Conservation (phyloP, 2,113 vertebrate species). For the Chlamydotis undulata region DNA sequence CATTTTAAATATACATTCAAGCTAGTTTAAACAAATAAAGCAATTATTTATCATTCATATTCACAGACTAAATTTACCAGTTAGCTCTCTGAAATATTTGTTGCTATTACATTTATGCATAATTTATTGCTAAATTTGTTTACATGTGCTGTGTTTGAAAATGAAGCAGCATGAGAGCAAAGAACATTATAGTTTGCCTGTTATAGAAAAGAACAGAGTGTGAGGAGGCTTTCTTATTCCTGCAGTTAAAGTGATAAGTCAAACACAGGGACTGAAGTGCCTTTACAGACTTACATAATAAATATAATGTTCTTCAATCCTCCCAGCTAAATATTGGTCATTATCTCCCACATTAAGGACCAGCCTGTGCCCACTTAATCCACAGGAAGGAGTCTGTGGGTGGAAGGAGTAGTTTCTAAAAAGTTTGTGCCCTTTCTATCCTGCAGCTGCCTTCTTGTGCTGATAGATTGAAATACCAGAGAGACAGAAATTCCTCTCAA, state of each 20-base stretch:
- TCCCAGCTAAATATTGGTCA: slow-evolving; percentile 26
- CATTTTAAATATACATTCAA: background rate
- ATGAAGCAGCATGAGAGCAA: slow-evolving; percentile 48
- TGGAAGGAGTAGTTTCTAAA: background rate
- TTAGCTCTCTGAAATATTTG: slow-evolving; percentile 59
- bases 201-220: slow-evolving; percentile 33
- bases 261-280: background rate
- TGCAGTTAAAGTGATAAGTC: slow-evolving; percentile 29
- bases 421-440: background rate
- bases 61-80: slow-evolving; percentile 46
- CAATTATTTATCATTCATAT: slow-evolving; percentile 51
- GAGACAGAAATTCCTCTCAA: background rate
- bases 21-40: slow-evolving; percentile 24
- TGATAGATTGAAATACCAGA: background rate
- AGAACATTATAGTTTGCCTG: slow-evolving; percentile 33
- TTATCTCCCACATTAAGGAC: slow-evolving; percentile 20
- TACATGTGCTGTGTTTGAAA: slow-evolving; percentile 48
- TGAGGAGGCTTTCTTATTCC: background rate
- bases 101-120: slow-evolving; percentile 42
- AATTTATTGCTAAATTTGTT: slow-evolving; percentile 66
- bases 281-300: background rate
- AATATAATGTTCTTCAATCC: background rate
- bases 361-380: background rate
- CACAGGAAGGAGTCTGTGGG: background rate
- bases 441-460: background rate